Evolutionary conservation across 2,888 invertebrate species (phyloP), one percentile per base, ranked within the genome.

Genomic region (Tribolium freemani): DNA sequence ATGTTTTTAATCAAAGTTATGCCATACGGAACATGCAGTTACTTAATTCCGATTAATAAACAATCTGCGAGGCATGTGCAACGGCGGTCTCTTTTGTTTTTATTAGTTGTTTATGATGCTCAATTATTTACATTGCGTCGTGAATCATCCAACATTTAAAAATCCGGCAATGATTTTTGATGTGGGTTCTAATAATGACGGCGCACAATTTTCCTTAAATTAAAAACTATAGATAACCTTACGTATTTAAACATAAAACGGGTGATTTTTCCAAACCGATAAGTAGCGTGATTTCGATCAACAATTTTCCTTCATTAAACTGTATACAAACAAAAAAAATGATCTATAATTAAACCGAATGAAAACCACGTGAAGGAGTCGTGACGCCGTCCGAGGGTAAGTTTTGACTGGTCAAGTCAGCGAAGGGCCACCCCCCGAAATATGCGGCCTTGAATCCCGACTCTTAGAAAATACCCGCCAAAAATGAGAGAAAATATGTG

Each of bases 401-500:
- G n/a, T 38, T 38, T 3, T 38, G 38, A 38, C 38, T 38, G 38
- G 38, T 8, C 26, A 26, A 3, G 5, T 38, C 8, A 16, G 16
- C 2, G 16, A n/a, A 38, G 38, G 38, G 38, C 38, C 38, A 38
- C 63, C 63, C 50, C 30, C 11, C 50, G 10, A 44, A 57, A 60
- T 48, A 16, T 31, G 46, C 13, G 51, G 30, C 63, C 50, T 63
- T 63, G 48, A 26, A 6, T 50, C 2, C 9, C 9, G 11, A 16
- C 5, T 16, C 2, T 13, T 61, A 51, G 13, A 51, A 63, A 63
- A 63, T 50, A 50, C 63, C 63, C 63, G 63, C 63, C 63, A 63
- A 50, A 48, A 38, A n/a, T n/a, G n/a, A n/a, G n/a, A n/a, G n/a
- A n/a, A n/a, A n/a, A 38, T 30, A 45, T 20, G 16, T 10, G 2